phyloP scores from a whole-genome alignment of 2,113 vertebrate species.

The Actenoides lindsayi region DNA sequence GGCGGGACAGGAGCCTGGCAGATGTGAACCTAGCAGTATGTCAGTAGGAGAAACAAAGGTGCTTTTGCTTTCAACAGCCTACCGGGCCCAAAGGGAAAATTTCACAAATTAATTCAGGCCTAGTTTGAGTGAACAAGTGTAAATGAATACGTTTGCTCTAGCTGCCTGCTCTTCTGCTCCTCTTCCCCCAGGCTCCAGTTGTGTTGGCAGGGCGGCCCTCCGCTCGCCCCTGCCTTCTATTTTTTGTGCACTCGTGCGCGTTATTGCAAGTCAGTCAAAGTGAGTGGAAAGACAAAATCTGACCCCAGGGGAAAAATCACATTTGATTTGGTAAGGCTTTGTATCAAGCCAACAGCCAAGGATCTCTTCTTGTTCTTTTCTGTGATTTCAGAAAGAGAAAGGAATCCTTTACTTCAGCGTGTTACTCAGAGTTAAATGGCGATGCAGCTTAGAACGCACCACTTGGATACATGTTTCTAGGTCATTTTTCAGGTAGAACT shows the following conservation, averaged over 20 bases:
- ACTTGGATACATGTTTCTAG: background rate
- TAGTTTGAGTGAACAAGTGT: background rate
- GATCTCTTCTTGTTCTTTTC: background rate
- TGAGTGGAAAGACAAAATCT: background rate
- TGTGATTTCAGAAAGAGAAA: background rate
- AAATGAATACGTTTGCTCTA: background rate
- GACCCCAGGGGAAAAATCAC: background rate
- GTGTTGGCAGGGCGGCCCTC: background rate
- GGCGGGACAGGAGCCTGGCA: background rate
- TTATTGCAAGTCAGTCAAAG: background rate
- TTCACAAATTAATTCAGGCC: background rate
- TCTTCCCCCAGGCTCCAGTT: background rate
- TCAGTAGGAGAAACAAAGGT: background rate
- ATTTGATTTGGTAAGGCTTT: background rate
- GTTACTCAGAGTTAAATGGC: background rate
- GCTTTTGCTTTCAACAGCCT: background rate
- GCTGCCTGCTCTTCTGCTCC: background rate
- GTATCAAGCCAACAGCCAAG: background rate
- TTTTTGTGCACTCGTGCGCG: too few relatives aligned
- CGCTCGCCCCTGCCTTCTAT: fast-evolving
- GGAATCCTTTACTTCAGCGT: background rate
- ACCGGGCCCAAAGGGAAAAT: background rate
- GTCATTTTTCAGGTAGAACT: background rate
- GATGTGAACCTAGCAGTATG: background rate
- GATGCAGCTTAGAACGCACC: background rate